phyloP scores from a whole-genome alignment of 2,888 invertebrate genomes.

The Hirtodrosophila cameraria region DNA sequence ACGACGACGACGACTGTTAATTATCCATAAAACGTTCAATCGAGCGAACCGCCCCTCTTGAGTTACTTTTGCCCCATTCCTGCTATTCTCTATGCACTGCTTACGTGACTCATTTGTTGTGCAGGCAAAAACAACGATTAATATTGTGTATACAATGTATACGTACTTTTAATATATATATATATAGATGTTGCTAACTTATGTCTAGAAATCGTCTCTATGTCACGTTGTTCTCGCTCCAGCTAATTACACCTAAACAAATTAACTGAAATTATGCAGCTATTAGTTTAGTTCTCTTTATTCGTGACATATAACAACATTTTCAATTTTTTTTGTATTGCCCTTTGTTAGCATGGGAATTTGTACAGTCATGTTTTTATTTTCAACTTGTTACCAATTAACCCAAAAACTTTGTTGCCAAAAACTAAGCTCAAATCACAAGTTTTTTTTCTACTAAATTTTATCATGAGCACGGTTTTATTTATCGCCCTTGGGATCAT shows the following conservation, averaged over 20 bases:
- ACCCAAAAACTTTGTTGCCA: too few species aligned
- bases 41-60: slow-evolving; percentile 32
- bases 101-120: slow-evolving; percentile 48
- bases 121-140: slow-evolving; percentile 19
- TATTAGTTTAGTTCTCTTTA: slow-evolving; percentile 38
- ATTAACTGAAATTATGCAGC: slow-evolving; percentile 49
- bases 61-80: neutral
- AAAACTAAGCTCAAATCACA: too few species aligned
- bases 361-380: slow-evolving; percentile 5
- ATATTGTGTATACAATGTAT: slow-evolving; percentile 8
- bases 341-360: slow-evolving; percentile 14
- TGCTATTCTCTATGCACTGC: neutral
- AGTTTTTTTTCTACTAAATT: too few species aligned
- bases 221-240: slow-evolving; percentile 51
- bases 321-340: neutral
- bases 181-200: neutral
- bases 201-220: slow-evolving; percentile 13
- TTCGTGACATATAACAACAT: neutral
- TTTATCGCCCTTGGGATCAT: too few species aligned
- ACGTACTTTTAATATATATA: slow-evolving; percentile 5
- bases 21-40: slow-evolving; percentile 55
- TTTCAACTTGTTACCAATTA: slow-evolving; percentile 6
- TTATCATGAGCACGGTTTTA: too few species aligned
- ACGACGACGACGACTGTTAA: slow-evolving; percentile 36
- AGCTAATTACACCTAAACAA: slow-evolving; percentile 55